phyloP scores from a whole-genome alignment of 2,113 vertebrate species.

The Nansenia antarctica region DNA sequence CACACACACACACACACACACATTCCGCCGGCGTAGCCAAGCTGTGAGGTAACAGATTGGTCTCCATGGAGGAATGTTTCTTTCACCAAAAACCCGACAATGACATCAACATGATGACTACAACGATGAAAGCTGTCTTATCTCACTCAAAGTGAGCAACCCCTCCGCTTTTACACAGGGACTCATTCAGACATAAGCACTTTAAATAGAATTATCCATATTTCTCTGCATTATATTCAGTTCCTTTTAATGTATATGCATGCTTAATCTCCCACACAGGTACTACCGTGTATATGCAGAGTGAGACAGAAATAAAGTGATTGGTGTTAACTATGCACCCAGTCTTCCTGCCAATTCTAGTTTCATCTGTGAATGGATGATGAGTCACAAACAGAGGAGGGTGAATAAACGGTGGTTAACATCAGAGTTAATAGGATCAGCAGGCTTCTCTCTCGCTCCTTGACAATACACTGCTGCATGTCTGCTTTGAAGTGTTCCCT shows the following conservation, averaged over 20 bases:
- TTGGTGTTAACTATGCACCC: background rate
- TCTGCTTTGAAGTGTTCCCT: slow-evolving; percentile 20
- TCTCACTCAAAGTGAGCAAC: background rate
- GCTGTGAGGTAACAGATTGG: slow-evolving; percentile 47
- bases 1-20: background rate
- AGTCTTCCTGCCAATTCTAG: slow-evolving; percentile 44
- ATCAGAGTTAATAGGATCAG: slow-evolving; percentile 55
- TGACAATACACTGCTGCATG: slow-evolving; percentile 31
- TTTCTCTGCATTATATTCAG: background rate
- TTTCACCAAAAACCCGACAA: slow-evolving; percentile 3
- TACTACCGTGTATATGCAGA: background rate
- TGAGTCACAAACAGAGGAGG: slow-evolving; percentile 49
- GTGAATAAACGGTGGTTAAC: slow-evolving; percentile 25
- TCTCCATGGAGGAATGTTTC: slow-evolving; percentile 21
- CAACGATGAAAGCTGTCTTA: background rate
- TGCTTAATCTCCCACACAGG: slow-evolving; percentile 30
- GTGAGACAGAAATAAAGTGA: slow-evolving; percentile 36
- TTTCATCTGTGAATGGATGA: slow-evolving; percentile 48
- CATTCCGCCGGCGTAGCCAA: background rate
- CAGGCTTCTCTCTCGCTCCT: slow-evolving; percentile 40
- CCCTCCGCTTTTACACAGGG: background rate
- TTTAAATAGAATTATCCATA: background rate
- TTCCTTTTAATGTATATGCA: slow-evolving; percentile 1
- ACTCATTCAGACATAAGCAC: background rate
- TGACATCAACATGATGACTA: slow-evolving; percentile 1